Evolutionary conservation across 1,140 invertebrate species (phyloP).

Genomic region (Drosophila auraria): DNA sequence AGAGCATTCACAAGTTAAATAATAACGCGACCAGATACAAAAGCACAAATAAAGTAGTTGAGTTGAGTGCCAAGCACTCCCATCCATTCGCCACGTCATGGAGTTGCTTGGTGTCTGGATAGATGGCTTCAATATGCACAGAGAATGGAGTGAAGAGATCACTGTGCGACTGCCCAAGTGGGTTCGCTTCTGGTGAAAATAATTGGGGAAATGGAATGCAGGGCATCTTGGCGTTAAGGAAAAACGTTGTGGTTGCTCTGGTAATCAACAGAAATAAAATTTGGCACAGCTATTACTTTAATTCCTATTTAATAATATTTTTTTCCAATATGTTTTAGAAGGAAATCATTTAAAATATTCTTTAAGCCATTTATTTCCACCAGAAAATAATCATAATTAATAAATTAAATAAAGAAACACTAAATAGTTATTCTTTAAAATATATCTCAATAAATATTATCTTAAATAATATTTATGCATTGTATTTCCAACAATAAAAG

Average conservation of each 20-base stretch:
- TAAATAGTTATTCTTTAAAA: too few relatives aligned
- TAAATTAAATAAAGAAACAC: too few relatives aligned
- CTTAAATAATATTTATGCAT: too few relatives aligned
- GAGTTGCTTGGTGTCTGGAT: constrained; percentile 32
- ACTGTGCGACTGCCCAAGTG: constrained; percentile 1
- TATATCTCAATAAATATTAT: too few relatives aligned
- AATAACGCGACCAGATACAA: constrained; percentile 57
- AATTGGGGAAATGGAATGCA: background rate
- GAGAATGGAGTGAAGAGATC: constrained; percentile 12
- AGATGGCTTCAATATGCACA: constrained; percentile 36
- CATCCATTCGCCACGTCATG: constrained; percentile 11
- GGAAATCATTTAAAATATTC: too few relatives aligned
- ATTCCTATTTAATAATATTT: too few relatives aligned
- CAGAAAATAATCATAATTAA: too few relatives aligned
- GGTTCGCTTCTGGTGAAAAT: background rate
- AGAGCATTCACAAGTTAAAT: constrained; percentile 58
- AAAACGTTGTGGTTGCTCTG: background rate
- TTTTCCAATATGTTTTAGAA: too few relatives aligned
- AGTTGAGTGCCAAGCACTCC: constrained; percentile 37
- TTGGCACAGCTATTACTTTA: too few relatives aligned
- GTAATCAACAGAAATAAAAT: background rate
- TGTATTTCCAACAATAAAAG: too few relatives aligned
- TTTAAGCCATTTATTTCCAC: too few relatives aligned
- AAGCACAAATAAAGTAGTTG: constrained; percentile 61
- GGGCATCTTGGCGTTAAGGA: background rate